phyloP scores from a whole-genome alignment of 1,140 invertebrate species.

The Procambarus clarkii region DNA sequence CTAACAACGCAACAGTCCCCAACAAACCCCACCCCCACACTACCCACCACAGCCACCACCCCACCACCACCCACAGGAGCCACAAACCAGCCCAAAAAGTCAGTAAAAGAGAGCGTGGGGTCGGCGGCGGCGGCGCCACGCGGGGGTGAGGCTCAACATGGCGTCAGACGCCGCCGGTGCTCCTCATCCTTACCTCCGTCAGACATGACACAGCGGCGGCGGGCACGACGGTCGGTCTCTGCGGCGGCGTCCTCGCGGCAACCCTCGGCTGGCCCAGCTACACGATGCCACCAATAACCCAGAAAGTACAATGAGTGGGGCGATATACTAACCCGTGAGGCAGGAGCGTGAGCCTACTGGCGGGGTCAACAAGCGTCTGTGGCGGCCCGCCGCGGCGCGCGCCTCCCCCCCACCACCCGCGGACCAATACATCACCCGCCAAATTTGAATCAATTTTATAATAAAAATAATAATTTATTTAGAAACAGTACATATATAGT shows the following conservation, averaged over 20 bases:
- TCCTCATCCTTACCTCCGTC: neutral
- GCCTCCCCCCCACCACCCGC: neutral
- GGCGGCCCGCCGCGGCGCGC: neutral
- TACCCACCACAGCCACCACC: too few relatives aligned
- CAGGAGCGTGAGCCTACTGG: neutral
- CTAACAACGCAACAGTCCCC: too few relatives aligned
- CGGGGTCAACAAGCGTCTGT: neutral
- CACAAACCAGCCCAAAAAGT: too few relatives aligned
- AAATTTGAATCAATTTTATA: too few relatives aligned
- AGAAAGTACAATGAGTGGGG: neutral
- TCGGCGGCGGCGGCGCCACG: too few relatives aligned
- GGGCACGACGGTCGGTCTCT: neutral
- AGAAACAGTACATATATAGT: too few relatives aligned
- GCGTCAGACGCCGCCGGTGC: neutral
- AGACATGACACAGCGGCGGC: neutral
- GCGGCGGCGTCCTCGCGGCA: neutral
- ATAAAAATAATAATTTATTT: too few relatives aligned
- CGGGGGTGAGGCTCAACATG: constrained; percentile 2
- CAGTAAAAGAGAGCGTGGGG: too few relatives aligned
- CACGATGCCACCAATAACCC: neutral
- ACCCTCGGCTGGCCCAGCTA: neutral
- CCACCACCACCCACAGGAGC: too few relatives aligned
- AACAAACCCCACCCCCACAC: too few relatives aligned
- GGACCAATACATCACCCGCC: neutral
- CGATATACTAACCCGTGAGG: neutral